Evolutionary conservation across 2,888 invertebrate species (phyloP), one percentile per base, ranked within the genome.

Genomic region (Hydroisotoma schaefferi): DNA sequence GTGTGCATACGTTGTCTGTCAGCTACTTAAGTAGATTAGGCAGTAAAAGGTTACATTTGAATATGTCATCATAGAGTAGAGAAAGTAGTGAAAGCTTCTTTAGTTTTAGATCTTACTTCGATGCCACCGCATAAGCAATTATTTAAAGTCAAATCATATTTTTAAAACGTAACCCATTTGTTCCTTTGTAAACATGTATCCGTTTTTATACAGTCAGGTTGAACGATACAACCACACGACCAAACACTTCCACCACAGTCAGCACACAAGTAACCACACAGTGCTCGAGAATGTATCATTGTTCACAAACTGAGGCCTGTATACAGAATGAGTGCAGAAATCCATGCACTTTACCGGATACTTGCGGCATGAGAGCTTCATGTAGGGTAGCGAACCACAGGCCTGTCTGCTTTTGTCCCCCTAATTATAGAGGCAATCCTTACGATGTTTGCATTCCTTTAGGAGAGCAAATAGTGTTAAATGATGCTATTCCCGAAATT

Each of bases 161-260:
- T 10, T 40, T 40, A 40, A 40, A 40, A 40, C 20, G 20, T 40
- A 18, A 15, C 20, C 40, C 40, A 15, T 46, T 23, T 46, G 22
- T 46, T 46, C 25, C 46, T n/a, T n/a, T n/a, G n/a, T n/a, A n/a
- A n/a, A n/a, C n/a, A n/a, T n/a, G n/a, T n/a, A n/a, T n/a, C n/a
- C n/a, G n/a, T n/a, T n/a, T n/a, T n/a, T n/a, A n/a, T 25, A 46
- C 46, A 73, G 73, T 69, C 58, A 67, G 65, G 61, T 86, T 87
- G 90, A 81, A 84, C 86, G 79, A 86, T 86, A 77, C 87, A 90
- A 79, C 85, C 84, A 76, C 87, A 90, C 80, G 90, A 86, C 87
- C 79, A 85, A 86, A 76, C 55, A 63, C 58, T 51, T 55, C 63
- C 58, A 58, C 51, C 52, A 54, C 61, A 62, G 63, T 57, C 62